Percentiles rank a stretch among this genome's conserved stretches.
phyloP scores from a whole-genome alignment of 2,113 vertebrate species.

The Varanus salvator region DNA sequence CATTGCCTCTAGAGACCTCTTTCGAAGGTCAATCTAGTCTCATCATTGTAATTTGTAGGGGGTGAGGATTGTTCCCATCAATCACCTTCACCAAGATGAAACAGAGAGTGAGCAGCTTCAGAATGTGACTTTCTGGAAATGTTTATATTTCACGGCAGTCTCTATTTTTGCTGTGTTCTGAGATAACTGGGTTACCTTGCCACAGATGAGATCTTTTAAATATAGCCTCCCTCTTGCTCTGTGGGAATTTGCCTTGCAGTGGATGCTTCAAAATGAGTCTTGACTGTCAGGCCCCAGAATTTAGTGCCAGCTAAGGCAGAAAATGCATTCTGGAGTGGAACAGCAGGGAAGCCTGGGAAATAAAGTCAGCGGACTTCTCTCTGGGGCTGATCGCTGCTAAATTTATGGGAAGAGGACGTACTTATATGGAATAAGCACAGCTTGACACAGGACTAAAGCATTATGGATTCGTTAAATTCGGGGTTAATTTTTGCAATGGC shows the following conservation, averaged over 20 bases:
- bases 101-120: neutral
- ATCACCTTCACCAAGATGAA: neutral
- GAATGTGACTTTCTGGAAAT: neutral
- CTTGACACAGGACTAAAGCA: neutral
- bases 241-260: neutral
- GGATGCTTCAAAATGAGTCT: neutral
- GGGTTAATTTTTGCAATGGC: neutral
- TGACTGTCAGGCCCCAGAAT: neutral
- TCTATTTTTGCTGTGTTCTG: neutral
- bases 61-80: neutral
- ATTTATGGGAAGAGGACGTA: neutral
- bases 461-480: neutral
- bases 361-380: neutral
- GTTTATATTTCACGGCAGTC: neutral
- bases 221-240: neutral
- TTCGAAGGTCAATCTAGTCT: neutral
- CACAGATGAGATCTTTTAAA: neutral
- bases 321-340: neutral
- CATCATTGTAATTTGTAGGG: neutral
- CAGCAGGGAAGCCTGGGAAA: too few species aligned
- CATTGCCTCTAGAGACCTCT: neutral
- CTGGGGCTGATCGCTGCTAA: too few species aligned
- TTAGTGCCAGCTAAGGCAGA: neutral
- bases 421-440: neutral
- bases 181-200: neutral